Percentiles rank a stretch among this genome's conserved stretches.
Conservation (phyloP, 2,888 invertebrate species). For the Epicampocera succincta region DNA sequence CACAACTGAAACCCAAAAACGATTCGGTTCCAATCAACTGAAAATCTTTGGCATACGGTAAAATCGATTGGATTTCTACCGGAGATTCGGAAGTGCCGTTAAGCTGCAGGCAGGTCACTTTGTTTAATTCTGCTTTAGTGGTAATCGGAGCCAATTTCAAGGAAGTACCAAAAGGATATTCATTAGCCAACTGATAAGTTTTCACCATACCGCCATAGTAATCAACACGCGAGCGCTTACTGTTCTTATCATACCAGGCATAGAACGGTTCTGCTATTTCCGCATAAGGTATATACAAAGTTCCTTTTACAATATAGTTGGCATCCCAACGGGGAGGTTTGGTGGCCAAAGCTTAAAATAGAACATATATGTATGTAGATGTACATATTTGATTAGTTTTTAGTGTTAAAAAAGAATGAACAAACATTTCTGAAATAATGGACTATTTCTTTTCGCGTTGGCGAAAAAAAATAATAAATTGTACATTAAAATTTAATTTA, state of each 20-base stretch:
- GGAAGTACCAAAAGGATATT: conserved; percentile 86
- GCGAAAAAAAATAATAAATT: too few relatives aligned
- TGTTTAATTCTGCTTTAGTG: conserved; percentile 87
- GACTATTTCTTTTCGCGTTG: too few relatives aligned
- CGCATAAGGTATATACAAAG: conserved; percentile 94
- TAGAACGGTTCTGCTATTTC: conserved; percentile 95
- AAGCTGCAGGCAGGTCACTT: conserved; percentile 90
- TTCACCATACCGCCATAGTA: conserved; percentile 98
- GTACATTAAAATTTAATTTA: too few relatives aligned
- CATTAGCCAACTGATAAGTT: conserved; percentile 89
- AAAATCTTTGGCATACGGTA: conserved; percentile 92
- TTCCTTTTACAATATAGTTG: conserved; percentile 89
- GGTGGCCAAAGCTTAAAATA: conserved; percentile 75
- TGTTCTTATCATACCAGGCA: conserved; percentile 91
- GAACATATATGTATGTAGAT: neutral
- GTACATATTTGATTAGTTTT: too few relatives aligned
- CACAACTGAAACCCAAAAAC: conserved; percentile 87
- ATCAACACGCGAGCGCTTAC: conserved; percentile 92
- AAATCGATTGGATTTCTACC: conserved; percentile 88
- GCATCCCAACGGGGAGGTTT: conserved; percentile 86
- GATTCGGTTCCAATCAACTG: conserved; percentile 86
- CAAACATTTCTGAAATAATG: too few relatives aligned
- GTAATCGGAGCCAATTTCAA: conserved; percentile 93
- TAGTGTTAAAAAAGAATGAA: too few relatives aligned
- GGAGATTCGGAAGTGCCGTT: conserved; percentile 86